phyloP scores from a whole-genome alignment of 2,888 invertebrate species.

The Sphaerophoria taeniata region DNA sequence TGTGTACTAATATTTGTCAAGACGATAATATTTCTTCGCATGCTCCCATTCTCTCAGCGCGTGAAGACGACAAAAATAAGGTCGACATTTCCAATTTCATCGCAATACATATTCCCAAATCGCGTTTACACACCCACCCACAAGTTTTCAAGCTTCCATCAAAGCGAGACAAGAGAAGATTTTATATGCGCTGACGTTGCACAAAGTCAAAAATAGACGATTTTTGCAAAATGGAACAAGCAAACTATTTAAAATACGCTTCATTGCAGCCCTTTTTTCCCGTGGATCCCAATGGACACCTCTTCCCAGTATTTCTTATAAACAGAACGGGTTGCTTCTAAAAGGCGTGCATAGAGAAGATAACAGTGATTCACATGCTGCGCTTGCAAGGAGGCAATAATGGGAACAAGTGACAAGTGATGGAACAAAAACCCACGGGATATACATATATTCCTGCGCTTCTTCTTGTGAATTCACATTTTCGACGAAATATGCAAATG shows the following conservation, averaged over 20 bases:
- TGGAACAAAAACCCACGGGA: conserved; percentile 28
- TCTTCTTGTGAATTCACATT: conserved; percentile 22
- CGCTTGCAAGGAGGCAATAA: conserved; percentile 61
- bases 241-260: conserved; percentile 65
- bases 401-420: conserved; percentile 72
- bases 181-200: conserved; percentile 51
- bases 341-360: not conserved
- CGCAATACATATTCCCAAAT: conserved; percentile 21
- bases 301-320: conserved; percentile 9
- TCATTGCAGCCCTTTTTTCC: not conserved
- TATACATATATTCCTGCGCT: not conserved
- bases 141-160: conserved; percentile 49
- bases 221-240: conserved; percentile 60
- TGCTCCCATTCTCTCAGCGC: conserved; percentile 19
- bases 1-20: conserved; percentile 68
- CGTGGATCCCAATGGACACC: not conserved
- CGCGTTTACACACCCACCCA: conserved; percentile 2
- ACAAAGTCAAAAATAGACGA: conserved; percentile 15
- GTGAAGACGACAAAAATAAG: conserved; percentile 56
- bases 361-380: conserved; percentile 45
- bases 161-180: conserved; percentile 61
- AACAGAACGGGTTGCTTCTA: not conserved
- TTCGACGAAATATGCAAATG: conserved; percentile 66
- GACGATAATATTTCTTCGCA: conserved; percentile 27
- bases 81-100: conserved; percentile 68